phyloP scores from a whole-genome alignment of 2,797 vertebrate genomes.

The Pipistrellus nathusii region DNA sequence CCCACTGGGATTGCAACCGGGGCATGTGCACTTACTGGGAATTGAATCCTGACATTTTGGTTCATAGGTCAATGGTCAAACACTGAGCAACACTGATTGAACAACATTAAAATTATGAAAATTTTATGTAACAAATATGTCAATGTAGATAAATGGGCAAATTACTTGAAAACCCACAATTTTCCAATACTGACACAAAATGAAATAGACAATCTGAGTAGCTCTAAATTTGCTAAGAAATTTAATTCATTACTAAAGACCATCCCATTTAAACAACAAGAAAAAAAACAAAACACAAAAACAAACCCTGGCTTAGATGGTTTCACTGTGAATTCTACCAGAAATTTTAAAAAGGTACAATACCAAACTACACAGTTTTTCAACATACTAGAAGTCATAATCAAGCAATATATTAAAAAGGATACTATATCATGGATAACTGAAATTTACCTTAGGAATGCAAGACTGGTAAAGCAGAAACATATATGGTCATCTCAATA shows the following conservation, averaged over 20 bases:
- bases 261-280: neutral
- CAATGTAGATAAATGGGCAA: neutral
- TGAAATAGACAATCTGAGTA: neutral
- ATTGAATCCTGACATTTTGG: too few species aligned
- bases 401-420: neutral
- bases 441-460: slow-evolving; percentile 42
- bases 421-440: neutral
- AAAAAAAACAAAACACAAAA: neutral
- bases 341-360: slow-evolving; percentile 28
- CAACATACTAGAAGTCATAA: slow-evolving; percentile 13
- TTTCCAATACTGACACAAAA: slow-evolving; percentile 2
- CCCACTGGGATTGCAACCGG: too few species aligned
- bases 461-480: slow-evolving; percentile 23
- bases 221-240: neutral
- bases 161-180: neutral
- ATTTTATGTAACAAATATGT: neutral
- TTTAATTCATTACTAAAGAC: slow-evolving; percentile 16
- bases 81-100: too few species aligned
- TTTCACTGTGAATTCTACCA: neutral
- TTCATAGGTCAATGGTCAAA: too few species aligned
- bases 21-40: too few species aligned
- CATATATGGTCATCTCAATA: neutral
- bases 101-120: neutral
- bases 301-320: neutral
- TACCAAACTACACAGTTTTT: neutral